Percentiles rank a stretch among this genome's conserved stretches.
These are phyloP conservation scores for Galerucella pusilla DNA, from an alignment of 2,888 invertebrate genomes.

Conservation along the genomic window DNA sequence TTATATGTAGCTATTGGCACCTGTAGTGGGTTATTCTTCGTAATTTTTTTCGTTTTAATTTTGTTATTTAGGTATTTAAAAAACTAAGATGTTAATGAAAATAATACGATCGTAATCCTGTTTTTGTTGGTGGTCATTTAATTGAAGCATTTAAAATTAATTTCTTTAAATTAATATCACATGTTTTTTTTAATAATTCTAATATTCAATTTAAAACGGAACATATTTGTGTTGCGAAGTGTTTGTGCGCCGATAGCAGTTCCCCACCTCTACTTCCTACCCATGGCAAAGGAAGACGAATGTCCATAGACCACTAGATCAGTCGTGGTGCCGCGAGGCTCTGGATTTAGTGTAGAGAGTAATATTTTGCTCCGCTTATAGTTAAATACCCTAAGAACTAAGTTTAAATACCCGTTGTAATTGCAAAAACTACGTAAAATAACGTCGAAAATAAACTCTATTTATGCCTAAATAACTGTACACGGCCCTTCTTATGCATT, in stretches of 20 bases:
- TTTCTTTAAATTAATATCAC: no score
- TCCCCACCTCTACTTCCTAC: conserved; percentile 30
- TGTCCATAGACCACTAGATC: conserved; percentile 41
- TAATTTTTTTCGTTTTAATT: no score
- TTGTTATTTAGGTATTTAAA: no score
- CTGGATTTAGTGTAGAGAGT: conserved; percentile 35
- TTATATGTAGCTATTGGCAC: no score
- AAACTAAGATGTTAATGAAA: no score
- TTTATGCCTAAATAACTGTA: not conserved
- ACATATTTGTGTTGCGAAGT: not conserved
- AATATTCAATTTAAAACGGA: not conserved
- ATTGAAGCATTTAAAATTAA: no score
- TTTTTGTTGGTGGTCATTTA: no score
- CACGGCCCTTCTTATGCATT: conserved; percentile 22
- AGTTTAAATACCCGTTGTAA: conserved; percentile 41
- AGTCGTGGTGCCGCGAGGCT: conserved; percentile 62
- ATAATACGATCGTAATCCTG: no score
- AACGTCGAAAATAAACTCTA: conserved; percentile 26
- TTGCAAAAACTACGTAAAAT: conserved; percentile 36
- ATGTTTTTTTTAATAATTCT: not conserved
- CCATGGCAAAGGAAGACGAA: conserved; percentile 43
- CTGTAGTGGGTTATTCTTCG: no score
- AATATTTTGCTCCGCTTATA: conserved; percentile 33
- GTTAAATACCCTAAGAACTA: conserved; percentile 35
- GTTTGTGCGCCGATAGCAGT: conserved; percentile 10